Evolutionary conservation across 53 echinoderm and acorn worm species (phyloP).

Genomic region (Stichopus horrens): DNA sequence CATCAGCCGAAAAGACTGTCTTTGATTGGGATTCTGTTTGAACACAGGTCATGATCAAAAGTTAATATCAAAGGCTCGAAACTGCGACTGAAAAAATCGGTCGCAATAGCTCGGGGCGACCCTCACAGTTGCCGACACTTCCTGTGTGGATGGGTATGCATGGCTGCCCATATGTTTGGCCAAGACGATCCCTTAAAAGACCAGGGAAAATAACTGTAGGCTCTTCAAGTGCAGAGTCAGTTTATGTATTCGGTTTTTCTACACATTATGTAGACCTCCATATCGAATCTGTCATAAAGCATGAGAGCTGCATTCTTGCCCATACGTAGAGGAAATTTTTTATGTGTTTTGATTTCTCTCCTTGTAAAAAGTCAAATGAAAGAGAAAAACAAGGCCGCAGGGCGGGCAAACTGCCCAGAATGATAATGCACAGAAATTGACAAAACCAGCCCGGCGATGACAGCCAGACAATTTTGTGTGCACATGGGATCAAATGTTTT

Average conservation of each 20-base stretch:
- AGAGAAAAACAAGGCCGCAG: no score
- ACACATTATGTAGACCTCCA: neutral
- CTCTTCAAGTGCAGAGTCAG: slow-evolving; percentile 24
- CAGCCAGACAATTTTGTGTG: no score
- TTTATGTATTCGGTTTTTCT: slow-evolving; percentile 20
- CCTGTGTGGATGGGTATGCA: slow-evolving; percentile 23
- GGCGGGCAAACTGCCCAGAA: no score
- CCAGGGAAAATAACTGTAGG: slow-evolving; percentile 16
- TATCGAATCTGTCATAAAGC: neutral
- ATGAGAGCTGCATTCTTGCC: no score
- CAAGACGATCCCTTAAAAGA: neutral
- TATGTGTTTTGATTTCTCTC: no score
- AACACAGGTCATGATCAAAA: slow-evolving; percentile 8
- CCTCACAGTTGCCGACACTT: slow-evolving; percentile 17
- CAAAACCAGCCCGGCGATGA: no score
- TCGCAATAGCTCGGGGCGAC: slow-evolving; percentile 14
- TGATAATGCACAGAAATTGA: no score
- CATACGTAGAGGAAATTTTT: no score
- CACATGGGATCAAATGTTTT: no score
- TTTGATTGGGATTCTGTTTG: neutral
- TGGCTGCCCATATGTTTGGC: slow-evolving; percentile 29
- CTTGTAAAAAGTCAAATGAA: no score
- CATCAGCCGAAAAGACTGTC: neutral
- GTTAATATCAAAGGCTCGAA: slow-evolving; percentile 7
- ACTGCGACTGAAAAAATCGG: slow-evolving; percentile 11